phyloP scores from a whole-genome alignment of 64 coral and sea anemone species.

The Cladopsammia gracilis region DNA sequence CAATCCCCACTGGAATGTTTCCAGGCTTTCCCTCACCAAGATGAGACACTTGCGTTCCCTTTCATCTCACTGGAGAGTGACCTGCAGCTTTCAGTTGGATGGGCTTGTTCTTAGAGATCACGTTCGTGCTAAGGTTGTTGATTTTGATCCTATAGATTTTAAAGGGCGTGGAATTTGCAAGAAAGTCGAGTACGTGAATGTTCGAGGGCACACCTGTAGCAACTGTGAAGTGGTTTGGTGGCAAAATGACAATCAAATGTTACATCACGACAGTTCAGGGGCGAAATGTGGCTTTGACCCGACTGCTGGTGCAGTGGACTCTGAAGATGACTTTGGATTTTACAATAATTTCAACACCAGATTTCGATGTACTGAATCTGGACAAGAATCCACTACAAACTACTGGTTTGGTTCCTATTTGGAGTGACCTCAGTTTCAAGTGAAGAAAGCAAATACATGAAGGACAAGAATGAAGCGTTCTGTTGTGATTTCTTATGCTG shows the following conservation, averaged over 20 bases:
- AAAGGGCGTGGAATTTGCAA: neutral
- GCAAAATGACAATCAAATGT: neutral
- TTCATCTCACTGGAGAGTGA: conserved; percentile 23
- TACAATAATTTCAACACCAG: too few species aligned
- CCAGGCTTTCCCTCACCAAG: conserved; percentile 5
- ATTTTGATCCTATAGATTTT: conserved; percentile 13
- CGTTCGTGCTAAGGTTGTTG: neutral
- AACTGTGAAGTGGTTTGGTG: neutral
- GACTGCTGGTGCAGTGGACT: neutral
- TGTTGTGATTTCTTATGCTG: too few species aligned
- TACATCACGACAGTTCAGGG: conserved; percentile 1
- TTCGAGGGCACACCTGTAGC: conserved; percentile 20
- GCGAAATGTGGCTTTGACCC: neutral
- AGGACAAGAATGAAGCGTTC: too few species aligned
- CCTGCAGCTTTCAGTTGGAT: conserved; percentile 24
- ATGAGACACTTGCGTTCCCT: neutral
- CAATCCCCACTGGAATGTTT: conserved; percentile 45
- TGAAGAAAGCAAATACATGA: too few species aligned
- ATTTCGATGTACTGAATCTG: too few species aligned
- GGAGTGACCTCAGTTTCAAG: too few species aligned
- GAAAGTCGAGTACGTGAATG: conserved; percentile 2
- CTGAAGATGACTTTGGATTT: neutral
- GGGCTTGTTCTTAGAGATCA: neutral
- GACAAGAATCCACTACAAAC: too few species aligned
- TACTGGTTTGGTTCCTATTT: too few species aligned